Evolutionary conservation across 2,797 vertebrate genomes (phyloP).

Genomic region (Mormyrops attenuatus): DNA sequence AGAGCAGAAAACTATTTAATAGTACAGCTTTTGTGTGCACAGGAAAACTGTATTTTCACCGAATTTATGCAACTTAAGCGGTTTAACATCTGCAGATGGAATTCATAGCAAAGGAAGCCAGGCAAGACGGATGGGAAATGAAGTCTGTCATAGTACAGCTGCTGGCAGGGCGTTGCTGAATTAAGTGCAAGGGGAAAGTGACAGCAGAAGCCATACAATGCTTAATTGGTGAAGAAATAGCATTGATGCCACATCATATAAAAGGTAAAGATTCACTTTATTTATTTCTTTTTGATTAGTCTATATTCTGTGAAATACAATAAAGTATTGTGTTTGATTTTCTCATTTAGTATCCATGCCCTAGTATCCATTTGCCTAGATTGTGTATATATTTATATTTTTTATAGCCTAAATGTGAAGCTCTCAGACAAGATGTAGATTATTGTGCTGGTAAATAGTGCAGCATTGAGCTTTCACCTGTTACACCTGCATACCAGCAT

Average conservation of each 20-base stretch:
- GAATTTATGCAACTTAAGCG: background rate
- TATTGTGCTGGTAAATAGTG: background rate
- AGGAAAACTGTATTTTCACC: background rate
- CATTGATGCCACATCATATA: background rate
- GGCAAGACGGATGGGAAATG: background rate
- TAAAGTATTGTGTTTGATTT: background rate
- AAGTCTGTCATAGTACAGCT: background rate
- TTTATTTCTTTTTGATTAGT: background rate
- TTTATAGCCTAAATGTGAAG: background rate
- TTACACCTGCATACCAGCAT: background rate
- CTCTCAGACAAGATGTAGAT: background rate
- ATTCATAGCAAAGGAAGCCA: background rate
- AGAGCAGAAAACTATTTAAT: background rate
- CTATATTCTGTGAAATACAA: background rate
- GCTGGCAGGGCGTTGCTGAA: background rate
- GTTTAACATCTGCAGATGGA: background rate
- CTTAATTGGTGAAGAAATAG: background rate
- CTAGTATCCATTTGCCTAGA: background rate
- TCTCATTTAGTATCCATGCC: background rate
- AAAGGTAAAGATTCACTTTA: background rate
- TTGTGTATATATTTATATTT: background rate
- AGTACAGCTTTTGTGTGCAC: background rate
- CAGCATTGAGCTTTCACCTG: background rate
- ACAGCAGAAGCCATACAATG: background rate
- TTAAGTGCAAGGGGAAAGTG: background rate